Evolutionary conservation across 2,113 vertebrate genomes (phyloP).

Genomic region (Coturnix japonica): DNA sequence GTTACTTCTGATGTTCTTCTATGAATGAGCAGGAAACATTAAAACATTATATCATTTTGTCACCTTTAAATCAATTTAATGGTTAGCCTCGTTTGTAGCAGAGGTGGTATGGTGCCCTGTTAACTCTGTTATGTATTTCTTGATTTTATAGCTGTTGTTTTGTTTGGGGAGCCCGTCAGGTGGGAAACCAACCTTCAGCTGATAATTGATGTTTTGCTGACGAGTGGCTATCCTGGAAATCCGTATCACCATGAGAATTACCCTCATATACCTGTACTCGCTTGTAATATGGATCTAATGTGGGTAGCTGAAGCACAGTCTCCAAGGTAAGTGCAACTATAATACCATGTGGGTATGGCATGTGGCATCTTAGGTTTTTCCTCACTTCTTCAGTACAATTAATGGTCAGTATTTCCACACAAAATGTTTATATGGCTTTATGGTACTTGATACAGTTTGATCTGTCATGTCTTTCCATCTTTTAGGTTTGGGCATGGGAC

Average conservation of each 20-base stretch:
- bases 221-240: constrained; percentile 83
- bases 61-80: neutral
- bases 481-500: constrained; percentile 88
- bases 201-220: constrained; percentile 87
- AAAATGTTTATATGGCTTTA: neutral
- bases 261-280: constrained; percentile 85
- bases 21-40: neutral
- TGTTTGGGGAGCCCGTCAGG: constrained; percentile 90
- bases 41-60: neutral
- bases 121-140: neutral
- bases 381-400: neutral
- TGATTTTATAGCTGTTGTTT: constrained; percentile 78
- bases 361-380: neutral
- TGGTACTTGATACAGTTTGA: neutral
- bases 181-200: constrained; percentile 93
- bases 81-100: neutral
- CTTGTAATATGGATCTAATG: constrained; percentile 90
- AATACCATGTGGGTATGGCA: accelerated
- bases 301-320: constrained; percentile 91
- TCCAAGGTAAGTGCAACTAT: constrained; percentile 77
- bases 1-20: neutral
- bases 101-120: neutral
- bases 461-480: neutral
- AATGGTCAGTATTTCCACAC: neutral
- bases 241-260: constrained; percentile 56